phyloP scores from a whole-genome alignment of 2,797 vertebrate genomes.

The Parauchenoglanis punctatus region DNA sequence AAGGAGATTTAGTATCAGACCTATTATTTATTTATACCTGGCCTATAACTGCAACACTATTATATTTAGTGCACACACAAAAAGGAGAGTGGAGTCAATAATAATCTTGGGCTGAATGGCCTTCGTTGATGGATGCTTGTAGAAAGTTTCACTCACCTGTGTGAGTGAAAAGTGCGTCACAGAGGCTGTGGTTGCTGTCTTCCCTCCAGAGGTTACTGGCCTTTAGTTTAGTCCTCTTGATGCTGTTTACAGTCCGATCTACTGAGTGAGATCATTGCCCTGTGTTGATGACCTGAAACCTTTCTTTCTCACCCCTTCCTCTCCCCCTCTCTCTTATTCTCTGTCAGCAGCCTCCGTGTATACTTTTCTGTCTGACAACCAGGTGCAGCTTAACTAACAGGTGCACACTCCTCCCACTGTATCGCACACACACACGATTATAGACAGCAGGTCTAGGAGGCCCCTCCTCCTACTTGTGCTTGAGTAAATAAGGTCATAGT shows the following conservation, averaged over 20 bases:
- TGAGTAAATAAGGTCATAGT: constrained; percentile 46
- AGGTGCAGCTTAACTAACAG: constrained; percentile 58
- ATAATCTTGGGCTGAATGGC: neutral
- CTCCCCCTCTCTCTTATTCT: constrained; percentile 50
- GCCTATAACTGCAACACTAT: neutral
- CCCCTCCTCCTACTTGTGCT: constrained; percentile 44
- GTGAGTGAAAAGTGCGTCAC: constrained; percentile 45
- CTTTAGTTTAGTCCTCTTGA: constrained; percentile 43
- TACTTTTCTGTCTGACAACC: constrained; percentile 47
- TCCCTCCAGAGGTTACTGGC: constrained; percentile 42
- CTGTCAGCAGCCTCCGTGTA: constrained; percentile 54
- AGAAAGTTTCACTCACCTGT: constrained; percentile 50
- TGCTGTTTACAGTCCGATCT: constrained; percentile 30
- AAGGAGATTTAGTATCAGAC: neutral
- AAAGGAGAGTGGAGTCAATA: too few relatives aligned
- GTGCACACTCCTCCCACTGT: constrained; percentile 55
- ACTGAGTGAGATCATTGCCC: constrained; percentile 40
- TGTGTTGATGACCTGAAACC: constrained; percentile 26
- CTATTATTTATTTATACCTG: neutral
- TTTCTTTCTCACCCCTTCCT: constrained; percentile 44
- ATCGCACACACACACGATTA: constrained; percentile 31
- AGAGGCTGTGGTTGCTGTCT: constrained; percentile 15
- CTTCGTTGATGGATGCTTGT: neutral
- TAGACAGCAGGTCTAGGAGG: constrained; percentile 18
- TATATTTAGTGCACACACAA: neutral